These are phyloP conservation scores for Arbacia lixula DNA, from an alignment of 53 echinoderm and acorn worm species.

Conservation along the genomic window DNA sequence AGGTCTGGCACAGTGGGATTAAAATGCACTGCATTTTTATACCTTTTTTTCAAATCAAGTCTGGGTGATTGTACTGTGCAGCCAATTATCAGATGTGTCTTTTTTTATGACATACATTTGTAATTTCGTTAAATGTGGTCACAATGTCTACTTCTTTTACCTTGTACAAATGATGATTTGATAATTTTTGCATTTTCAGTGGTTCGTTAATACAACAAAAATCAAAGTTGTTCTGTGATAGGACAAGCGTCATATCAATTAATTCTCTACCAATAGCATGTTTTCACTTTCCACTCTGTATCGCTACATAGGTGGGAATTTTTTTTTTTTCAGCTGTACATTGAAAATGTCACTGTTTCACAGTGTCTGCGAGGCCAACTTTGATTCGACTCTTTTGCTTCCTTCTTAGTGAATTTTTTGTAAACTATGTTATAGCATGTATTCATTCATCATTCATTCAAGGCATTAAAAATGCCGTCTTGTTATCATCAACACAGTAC, in stretches of 20 bases:
- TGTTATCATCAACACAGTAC: slow-evolving; percentile 38
- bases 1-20: no score
- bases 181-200: no score
- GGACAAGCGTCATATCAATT: neutral
- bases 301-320: neutral
- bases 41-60: slow-evolving; percentile 28
- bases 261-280: no score
- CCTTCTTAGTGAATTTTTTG: slow-evolving; percentile 34
- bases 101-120: slow-evolving; percentile 22
- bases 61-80: neutral
- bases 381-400: slow-evolving; percentile 28
- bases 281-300: no score
- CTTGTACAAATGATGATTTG: slow-evolving; percentile 51
- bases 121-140: slow-evolving; percentile 7
- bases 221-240: neutral
- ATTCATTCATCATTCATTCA: slow-evolving; percentile 32
- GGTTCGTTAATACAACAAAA: neutral
- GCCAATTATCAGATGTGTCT: neutral
- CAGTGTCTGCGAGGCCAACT: slow-evolving; percentile 20
- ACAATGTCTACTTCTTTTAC: slow-evolving; percentile 31
- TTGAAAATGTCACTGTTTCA: slow-evolving; percentile 34
- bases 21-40: slow-evolving; percentile 41
- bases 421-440: slow-evolving; percentile 35
- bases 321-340: slow-evolving; percentile 33
- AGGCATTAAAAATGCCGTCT: slow-evolving; percentile 49